These are phyloP conservation scores for Arenaria interpres DNA, from an alignment of 2,113 vertebrate genomes.

Conservation along the genomic window DNA sequence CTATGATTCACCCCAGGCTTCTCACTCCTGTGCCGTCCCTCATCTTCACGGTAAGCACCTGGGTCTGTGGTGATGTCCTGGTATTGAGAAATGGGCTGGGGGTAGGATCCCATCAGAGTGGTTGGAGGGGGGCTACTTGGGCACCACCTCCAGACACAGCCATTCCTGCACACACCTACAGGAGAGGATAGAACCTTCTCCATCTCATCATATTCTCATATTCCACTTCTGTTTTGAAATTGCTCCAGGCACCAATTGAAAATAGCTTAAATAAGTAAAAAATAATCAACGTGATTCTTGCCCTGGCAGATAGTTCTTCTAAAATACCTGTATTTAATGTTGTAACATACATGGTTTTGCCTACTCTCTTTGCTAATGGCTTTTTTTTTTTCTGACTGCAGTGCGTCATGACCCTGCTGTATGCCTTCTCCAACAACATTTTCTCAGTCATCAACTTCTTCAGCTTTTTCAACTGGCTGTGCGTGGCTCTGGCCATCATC, in stretches of 20 bases:
- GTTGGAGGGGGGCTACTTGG: neutral
- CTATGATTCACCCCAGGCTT: conserved; percentile 94
- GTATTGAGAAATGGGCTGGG: neutral
- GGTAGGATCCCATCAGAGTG: neutral
- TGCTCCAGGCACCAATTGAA: neutral
- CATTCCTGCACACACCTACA: neutral
- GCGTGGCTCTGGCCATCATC: conserved; percentile 92
- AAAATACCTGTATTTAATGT: neutral
- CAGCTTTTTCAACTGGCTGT: conserved; percentile 99
- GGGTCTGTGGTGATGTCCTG: neutral
- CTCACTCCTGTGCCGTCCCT: conserved; percentile 93
- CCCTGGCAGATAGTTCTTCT: neutral
- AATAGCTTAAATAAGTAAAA: neutral
- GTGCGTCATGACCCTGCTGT: conserved; percentile 95
- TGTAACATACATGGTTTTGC: neutral
- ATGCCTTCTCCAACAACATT: conserved; percentile 95
- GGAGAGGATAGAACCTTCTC: neutral
- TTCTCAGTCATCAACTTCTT: conserved; percentile 99
- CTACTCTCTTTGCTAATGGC: neutral
- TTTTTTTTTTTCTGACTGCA: conserved; percentile 40
- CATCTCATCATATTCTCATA: neutral
- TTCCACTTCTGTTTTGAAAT: neutral
- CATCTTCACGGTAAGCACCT: conserved; percentile 86
- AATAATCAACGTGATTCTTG: neutral
- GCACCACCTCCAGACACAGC: neutral